Percentiles rank a stretch among this genome's conserved stretches.
Evolutionary conservation across 1,140 invertebrate genomes (phyloP).

Genomic region (Caerostris extrusa): DNA sequence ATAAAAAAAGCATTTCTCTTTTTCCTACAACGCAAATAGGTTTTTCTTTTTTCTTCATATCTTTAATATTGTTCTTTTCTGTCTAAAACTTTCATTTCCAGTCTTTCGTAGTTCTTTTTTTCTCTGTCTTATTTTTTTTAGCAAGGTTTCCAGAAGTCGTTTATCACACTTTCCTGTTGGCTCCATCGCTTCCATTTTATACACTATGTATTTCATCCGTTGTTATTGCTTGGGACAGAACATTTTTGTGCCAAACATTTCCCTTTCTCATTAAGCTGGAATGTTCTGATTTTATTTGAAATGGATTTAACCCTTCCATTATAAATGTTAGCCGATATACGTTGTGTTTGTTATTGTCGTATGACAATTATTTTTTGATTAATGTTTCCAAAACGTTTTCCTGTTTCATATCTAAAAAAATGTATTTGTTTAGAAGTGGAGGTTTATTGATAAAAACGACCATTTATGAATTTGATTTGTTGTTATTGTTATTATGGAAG

Average conservation of each 20-base stretch:
- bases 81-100: constrained; percentile 7
- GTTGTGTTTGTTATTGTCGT: neutral
- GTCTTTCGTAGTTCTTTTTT: neutral
- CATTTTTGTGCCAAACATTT: constrained; percentile 14
- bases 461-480: too few species aligned
- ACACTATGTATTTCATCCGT: constrained; percentile 24
- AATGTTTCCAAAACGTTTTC: too few species aligned
- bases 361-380: neutral
- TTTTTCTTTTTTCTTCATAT: neutral
- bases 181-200: constrained; percentile 10
- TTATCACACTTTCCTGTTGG: constrained; percentile 26
- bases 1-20: neutral
- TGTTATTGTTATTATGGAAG: too few species aligned
- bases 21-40: neutral
- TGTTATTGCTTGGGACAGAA: neutral
- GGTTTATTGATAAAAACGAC: too few species aligned
- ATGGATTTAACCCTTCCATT: neutral
- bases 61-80: constrained; percentile 30
- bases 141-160: neutral
- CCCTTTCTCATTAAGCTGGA: neutral
- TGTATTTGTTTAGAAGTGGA: too few species aligned
- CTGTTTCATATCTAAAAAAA: too few species aligned
- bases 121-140: neutral
- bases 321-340: constrained; percentile 5
- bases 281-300: neutral